Evolutionary conservation across 2,888 invertebrate genomes (phyloP), one percentile per base, ranked within the genome.

Genomic region (Napeogenes sylphis): DNA sequence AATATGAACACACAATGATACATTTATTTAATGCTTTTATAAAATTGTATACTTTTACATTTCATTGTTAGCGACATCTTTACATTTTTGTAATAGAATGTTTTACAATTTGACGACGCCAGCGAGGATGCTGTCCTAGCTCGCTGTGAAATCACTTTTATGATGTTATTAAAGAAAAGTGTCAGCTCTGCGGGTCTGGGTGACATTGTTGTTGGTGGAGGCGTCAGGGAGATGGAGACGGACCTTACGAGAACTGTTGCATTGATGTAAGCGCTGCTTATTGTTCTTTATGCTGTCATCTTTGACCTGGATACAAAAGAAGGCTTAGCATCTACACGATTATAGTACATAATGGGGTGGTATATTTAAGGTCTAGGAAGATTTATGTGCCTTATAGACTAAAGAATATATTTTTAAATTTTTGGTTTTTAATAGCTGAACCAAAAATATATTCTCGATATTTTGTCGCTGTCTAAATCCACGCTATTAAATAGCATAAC

Each of bases 231-330:
- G 71, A 61, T 86, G 84, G 0, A 90, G 75, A 0, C 90, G 81
- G 0, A 90, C 89, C 70, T 90, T 89, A n/a, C 82, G 78, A 0
- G 89, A 89, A 12, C 81, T 88, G 75, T 83, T 84, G 73, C 80
- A 80, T 46, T 86, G 85, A 59, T 85, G 85, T 0, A 84, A 72
- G 0, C 84, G 82, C 59, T 79, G 84, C 65, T 84, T 84, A 2
- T 84, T 83, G 12, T 81, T 80, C 71, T 84, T 87, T 21, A 87
- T 68, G 64, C 85, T 87, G 72, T 89, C 89, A n/a, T 90, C 85
- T 70, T 87, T 88, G 45, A 87, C 70, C 90, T 90, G 72, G 3
- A 51, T 30, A 51, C 6, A 51, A 42, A 10, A 30, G 30, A 30
- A 8, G 30, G 21, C 8, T 6, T 42, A 12, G 0, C 3, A 1